Base-by-base conservation (phyloP, 2,113 vertebrate genomes). In the Leucosticte australis region DNA sequence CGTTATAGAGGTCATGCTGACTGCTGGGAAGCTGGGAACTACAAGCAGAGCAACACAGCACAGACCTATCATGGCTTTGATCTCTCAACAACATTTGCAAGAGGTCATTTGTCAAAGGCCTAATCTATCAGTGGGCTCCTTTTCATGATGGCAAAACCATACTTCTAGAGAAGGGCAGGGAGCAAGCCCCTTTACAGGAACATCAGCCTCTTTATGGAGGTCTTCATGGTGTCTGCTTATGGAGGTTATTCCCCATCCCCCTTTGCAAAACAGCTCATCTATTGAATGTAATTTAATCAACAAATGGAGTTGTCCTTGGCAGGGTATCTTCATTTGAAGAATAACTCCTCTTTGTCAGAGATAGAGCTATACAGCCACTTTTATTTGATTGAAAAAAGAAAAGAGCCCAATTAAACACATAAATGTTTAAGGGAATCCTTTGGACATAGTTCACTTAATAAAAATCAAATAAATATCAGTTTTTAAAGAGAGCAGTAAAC, bases 271-370 rank as follows among this genome's bases (percentile, higher is more conserved):
- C 9, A 83, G 55, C 27, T 94, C 52, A 86, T 74, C 39, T 86
- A 17, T 8, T 93, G 71, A 83, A 91, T 31, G 27, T 10, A 82
- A 86, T 70, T 88, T 90, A 91, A 96, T 90, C 79, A 77, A 87
- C 59, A 95, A 90, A 90, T 86, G 57, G 71, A 60, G 53, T 19
- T 87, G 67, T 74, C n/a, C 64, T 91, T 96, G 90, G 59, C 90
- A 83, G 20, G 12, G 7, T 68, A 86, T 81, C 82, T 77, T 80
- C 62, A 85, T 68, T 22, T 80, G 60, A 92, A 86, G 47, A 92
- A 93, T 59, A 35, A 81, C 11, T 92, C 35, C 47, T 71, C 56
- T 88, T 86, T 90, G 71, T 81, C 49, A 93, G 47, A 77, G 35
- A 88, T 30, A 1, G 8, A 85, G 31, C 21, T 84, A 30, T 47